These are phyloP conservation scores for Agriopis leucophaearia DNA, from an alignment of 2,888 invertebrate genomes.

Conservation along the genomic window DNA sequence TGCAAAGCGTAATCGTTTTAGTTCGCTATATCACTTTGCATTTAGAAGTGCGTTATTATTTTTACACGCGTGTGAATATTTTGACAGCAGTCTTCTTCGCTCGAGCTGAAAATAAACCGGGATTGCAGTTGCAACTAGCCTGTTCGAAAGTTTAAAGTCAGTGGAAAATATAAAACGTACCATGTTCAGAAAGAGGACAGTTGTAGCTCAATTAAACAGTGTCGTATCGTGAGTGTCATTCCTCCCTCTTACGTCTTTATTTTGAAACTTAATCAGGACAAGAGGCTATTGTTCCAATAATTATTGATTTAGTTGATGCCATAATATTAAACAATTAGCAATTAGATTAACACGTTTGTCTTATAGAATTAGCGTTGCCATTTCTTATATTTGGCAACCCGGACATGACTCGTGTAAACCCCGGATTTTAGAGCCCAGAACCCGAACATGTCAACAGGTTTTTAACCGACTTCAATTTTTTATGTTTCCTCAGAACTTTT, in stretches of 20 bases:
- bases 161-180: constrained; percentile 38
- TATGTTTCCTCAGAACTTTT: too few relatives aligned
- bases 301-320: constrained; percentile 6
- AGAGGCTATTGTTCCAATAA: constrained; percentile 30
- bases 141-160: constrained; percentile 31
- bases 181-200: constrained; percentile 76
- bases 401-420: too few relatives aligned
- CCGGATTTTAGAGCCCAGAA: too few relatives aligned
- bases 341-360: constrained; percentile 12
- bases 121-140: constrained; percentile 46
- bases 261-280: constrained; percentile 20
- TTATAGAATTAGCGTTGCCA: background rate
- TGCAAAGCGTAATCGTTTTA: constrained; percentile 53
- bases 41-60: constrained; percentile 49
- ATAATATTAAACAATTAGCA: constrained; percentile 17
- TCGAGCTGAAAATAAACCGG: constrained; percentile 56
- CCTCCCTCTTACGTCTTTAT: constrained; percentile 27
- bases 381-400: too few relatives aligned
- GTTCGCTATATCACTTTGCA: constrained; percentile 49
- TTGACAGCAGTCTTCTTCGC: constrained; percentile 34
- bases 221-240: constrained; percentile 69
- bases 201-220: constrained; percentile 71
- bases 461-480: too few relatives aligned
- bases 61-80: constrained; percentile 36
- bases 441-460: too few relatives aligned